Conservation (phyloP, 1,140 invertebrate species). For the Popillia japonica region DNA sequence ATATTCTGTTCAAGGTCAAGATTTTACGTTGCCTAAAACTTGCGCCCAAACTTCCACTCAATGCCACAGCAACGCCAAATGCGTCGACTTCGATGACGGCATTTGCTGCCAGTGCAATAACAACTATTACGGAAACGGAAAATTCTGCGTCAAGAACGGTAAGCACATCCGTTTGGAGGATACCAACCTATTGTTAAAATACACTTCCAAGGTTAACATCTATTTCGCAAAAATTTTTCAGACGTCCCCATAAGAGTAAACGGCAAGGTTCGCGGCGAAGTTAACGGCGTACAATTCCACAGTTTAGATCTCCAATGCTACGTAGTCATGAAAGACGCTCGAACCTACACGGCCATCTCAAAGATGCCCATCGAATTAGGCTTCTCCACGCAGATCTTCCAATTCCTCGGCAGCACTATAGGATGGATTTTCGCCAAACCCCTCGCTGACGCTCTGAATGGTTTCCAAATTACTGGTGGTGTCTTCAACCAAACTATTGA, state of each 20-base stretch:
- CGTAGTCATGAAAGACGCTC: conserved; percentile 86
- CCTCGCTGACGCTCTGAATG: conserved; percentile 77
- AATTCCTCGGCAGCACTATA: conserved; percentile 80
- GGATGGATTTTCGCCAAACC: conserved; percentile 93
- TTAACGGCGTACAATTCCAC: conserved; percentile 79
- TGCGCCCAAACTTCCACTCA: conserved; percentile 68
- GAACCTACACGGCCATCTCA: conserved; percentile 91
- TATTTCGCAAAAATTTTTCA: conserved; percentile 52
- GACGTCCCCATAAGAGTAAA: conserved; percentile 84
- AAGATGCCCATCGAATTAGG: conserved; percentile 77
- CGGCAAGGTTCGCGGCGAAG: conserved; percentile 80
- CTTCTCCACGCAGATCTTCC: conserved; percentile 79
- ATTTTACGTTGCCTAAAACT: conserved; percentile 53
- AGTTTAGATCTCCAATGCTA: conserved; percentile 92
- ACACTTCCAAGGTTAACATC: not conserved
- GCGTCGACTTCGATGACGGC: conserved; percentile 81
- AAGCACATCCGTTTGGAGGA: no score
- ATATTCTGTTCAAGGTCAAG: not conserved
- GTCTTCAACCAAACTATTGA: conserved; percentile 83
- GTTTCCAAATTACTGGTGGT: conserved; percentile 85
- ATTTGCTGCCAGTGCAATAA: conserved; percentile 88
- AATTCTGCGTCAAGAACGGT: conserved; percentile 85
- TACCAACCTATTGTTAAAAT: no score
- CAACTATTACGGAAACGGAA: conserved; percentile 90
- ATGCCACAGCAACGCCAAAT: conserved; percentile 84